Percentiles rank a stretch among this genome's conserved stretches.
Evolutionary conservation across 2,113 vertebrate species (phyloP).

Genomic region (Leucosticte australis): DNA sequence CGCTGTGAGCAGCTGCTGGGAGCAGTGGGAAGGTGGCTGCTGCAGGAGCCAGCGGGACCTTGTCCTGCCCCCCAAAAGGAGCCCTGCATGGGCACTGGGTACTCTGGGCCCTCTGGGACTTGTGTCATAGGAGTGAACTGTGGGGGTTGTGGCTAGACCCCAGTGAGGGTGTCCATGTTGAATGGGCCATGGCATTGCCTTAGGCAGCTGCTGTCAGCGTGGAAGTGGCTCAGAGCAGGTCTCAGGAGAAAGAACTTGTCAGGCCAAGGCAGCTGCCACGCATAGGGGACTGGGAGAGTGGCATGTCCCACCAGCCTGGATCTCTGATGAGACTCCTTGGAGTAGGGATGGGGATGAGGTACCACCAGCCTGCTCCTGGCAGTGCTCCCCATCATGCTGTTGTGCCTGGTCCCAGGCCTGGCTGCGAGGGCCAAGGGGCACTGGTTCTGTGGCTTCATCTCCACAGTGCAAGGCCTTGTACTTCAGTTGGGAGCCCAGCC

Average conservation of each 20-base stretch:
- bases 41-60: accelerated
- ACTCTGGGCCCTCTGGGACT: background rate
- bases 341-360: background rate
- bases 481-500: background rate
- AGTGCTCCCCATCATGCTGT: accelerated
- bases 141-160: no score
- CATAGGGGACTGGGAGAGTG: background rate
- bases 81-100: accelerated
- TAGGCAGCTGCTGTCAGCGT: accelerated
- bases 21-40: background rate
- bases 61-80: background rate
- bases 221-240: background rate
- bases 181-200: accelerated
- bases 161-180: accelerated
- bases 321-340: background rate
- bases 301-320: accelerated
- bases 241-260: background rate
- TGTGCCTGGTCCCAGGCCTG: background rate
- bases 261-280: background rate
- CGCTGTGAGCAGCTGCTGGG: background rate
- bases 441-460: background rate
- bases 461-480: accelerated
- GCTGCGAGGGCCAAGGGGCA: background rate
- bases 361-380: background rate
- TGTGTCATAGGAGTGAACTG: accelerated